These are phyloP conservation scores for Agelastica alni DNA, from an alignment of 2,888 invertebrate genomes.

Conservation along the genomic window DNA sequence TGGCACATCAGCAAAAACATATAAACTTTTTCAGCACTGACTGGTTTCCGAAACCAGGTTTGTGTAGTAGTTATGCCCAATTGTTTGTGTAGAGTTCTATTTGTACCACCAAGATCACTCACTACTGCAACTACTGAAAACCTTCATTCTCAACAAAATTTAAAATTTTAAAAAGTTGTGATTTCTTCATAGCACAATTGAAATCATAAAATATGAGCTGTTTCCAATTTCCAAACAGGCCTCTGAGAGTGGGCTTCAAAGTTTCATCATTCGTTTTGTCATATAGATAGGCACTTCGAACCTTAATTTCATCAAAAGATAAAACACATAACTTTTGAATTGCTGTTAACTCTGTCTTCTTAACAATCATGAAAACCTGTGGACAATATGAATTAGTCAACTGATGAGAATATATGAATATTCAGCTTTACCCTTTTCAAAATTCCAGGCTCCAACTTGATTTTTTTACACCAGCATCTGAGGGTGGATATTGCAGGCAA, in stretches of 20 bases:
- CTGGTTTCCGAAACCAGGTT: conserved; percentile 27
- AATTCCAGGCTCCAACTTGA: conserved; percentile 32
- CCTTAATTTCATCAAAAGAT: conserved; percentile 37
- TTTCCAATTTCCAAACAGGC: conserved; percentile 34
- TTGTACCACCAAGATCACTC: conserved; percentile 34
- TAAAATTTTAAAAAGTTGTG: conserved; percentile 31
- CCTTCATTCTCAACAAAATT: conserved; percentile 29
- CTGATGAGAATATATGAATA: not conserved
- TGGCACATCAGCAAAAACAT: conserved; percentile 36
- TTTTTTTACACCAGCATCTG: conserved; percentile 29
- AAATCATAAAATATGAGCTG: conserved; percentile 35
- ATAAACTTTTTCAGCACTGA: conserved; percentile 26
- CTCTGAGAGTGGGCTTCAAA: conserved; percentile 32
- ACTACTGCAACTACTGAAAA: conserved; percentile 29
- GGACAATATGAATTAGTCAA: not conserved
- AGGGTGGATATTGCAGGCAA: conserved; percentile 33
- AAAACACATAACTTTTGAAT: conserved; percentile 30
- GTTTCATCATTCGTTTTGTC: conserved; percentile 34
- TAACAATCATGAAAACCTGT: conserved; percentile 2
- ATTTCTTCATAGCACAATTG: conserved; percentile 34
- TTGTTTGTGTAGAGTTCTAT: conserved; percentile 25
- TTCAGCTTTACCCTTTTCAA: conserved; percentile 16
- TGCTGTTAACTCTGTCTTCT: conserved; percentile 1
- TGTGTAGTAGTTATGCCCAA: conserved; percentile 20
- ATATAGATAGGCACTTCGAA: conserved; percentile 27